These are phyloP conservation scores for Apotomis capreana DNA, from an alignment of 2,888 invertebrate genomes.

Conservation along the genomic window DNA sequence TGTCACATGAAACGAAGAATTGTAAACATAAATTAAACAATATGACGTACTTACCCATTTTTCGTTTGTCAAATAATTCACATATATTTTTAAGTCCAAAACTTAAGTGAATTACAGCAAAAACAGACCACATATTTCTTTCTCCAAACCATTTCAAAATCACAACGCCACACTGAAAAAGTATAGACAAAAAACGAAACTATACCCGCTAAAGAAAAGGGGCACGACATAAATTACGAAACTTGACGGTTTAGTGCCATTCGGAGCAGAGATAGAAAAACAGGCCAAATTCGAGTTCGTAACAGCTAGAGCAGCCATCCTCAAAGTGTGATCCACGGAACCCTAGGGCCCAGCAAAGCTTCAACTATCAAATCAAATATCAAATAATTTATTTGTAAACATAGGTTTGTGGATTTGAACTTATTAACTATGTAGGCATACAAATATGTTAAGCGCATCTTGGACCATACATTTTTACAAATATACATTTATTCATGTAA, in stretches of 20 bases:
- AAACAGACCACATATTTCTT: conserved; percentile 4
- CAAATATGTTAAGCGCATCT: too few relatives aligned
- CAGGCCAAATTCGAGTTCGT: neutral
- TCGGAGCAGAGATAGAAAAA: conserved; percentile 40
- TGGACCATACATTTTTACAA: too few relatives aligned
- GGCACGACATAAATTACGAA: conserved; percentile 43
- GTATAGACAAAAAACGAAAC: conserved; percentile 22
- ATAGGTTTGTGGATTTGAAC: too few relatives aligned
- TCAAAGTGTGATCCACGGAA: too few relatives aligned
- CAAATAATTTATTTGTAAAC: too few relatives aligned
- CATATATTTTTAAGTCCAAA: neutral
- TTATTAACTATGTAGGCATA: too few relatives aligned
- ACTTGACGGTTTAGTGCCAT: conserved; percentile 41
- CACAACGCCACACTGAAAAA: conserved; percentile 23
- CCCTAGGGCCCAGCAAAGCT: too few relatives aligned
- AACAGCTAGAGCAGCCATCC: too few relatives aligned
- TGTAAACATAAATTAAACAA: too few relatives aligned
- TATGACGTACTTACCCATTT: neutral
- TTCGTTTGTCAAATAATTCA: neutral
- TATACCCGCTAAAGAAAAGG: conserved; percentile 35
- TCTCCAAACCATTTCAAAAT: conserved; percentile 30
- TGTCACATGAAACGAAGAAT: too few relatives aligned
- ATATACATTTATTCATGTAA: too few relatives aligned
- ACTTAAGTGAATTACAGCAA: neutral
- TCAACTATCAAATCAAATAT: too few relatives aligned